Evolutionary conservation across 2,888 invertebrate genomes (phyloP), one percentile per base, ranked within the genome.

Genomic region (Cephus nigrinus): DNA sequence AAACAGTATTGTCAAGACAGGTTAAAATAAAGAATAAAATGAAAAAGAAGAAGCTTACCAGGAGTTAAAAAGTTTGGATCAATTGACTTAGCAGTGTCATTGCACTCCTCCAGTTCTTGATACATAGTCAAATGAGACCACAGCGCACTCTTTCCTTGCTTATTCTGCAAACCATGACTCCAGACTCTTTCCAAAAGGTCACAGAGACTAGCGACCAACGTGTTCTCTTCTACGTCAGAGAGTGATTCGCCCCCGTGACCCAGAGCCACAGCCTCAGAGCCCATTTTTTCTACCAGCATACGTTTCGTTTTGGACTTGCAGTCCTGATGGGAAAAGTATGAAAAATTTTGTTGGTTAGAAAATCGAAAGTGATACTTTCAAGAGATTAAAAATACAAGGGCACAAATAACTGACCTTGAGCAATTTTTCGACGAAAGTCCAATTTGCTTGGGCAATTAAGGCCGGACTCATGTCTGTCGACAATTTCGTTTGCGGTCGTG

Each of bases 231-330:
- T 0, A 98, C 96, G 30, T 94, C 94, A 0, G 94, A 93, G n/a
- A 93, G 91, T 35, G 93, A 94, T 88, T 98, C 97, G 72, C 96
- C 96, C 69, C 96, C 96, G 82, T 98, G 96, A 23, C 98, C 98
- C 81, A 99, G 92, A 75, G 98, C 98, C 1, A 97, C 96, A 12
- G 99, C 99, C 93, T 99, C 99, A 5, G 96, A 96, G 1, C 99
- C 99, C 96, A 99, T 97, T 93, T 99, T 99, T 89, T 99, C 98
- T n/a, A 99, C 95, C 68, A 99, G 93, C 98, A 99, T 99, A 84
- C 99, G 94, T 92, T 99, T 99, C 1, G 99, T 99, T 94, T 98
- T 97, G 76, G 95, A 95, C 93, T 97, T 97, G 86, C 97, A 97
- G 91, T 97, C 97, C 97, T 55, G 55, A 55, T 23, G 15, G 2